phyloP scores from a whole-genome alignment of 1,140 invertebrate genomes.

The Monochamus saltuarius region DNA sequence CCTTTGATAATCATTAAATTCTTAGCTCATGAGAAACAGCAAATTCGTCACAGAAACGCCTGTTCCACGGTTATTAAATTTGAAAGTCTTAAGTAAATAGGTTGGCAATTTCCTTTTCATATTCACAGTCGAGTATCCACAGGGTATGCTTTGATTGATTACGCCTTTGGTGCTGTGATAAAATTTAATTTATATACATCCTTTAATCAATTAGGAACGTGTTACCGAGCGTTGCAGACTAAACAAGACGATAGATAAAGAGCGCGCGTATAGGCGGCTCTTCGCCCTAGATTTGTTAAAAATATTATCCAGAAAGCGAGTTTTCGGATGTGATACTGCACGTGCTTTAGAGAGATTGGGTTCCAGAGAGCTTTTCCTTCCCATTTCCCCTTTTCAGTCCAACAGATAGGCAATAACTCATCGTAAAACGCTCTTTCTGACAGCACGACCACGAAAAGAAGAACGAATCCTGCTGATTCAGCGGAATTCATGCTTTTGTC shows the following conservation, averaged over 20 bases:
- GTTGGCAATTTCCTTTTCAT: too few relatives aligned
- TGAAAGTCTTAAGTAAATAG: too few relatives aligned
- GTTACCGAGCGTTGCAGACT: conserved; percentile 1
- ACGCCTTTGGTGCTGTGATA: too few relatives aligned
- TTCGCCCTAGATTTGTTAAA: conserved; percentile 25
- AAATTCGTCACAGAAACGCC: too few relatives aligned
- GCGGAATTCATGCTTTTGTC: conserved; percentile 14
- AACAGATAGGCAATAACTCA: conserved; percentile 47
- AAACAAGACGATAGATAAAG: conserved; percentile 17
- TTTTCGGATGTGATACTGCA: conserved; percentile 11
- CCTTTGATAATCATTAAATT: too few relatives aligned
- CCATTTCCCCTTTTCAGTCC: conserved; percentile 41
- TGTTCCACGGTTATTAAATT: too few relatives aligned
- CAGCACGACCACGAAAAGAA: conserved; percentile 35
- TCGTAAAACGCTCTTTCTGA: conserved; percentile 34
- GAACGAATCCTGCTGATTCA: conserved; percentile 34
- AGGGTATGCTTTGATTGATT: too few relatives aligned
- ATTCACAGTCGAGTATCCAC: too few relatives aligned
- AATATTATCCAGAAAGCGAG: conserved; percentile 25
- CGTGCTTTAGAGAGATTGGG: conserved; percentile 28
- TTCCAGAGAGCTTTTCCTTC: conserved; percentile 41
- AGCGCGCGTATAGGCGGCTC: not conserved
- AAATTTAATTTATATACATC: too few relatives aligned
- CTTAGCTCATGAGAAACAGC: too few relatives aligned
- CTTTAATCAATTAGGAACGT: too few relatives aligned